Conservation (phyloP, 2,888 invertebrate genomes). For the Hydraecia micacea region DNA sequence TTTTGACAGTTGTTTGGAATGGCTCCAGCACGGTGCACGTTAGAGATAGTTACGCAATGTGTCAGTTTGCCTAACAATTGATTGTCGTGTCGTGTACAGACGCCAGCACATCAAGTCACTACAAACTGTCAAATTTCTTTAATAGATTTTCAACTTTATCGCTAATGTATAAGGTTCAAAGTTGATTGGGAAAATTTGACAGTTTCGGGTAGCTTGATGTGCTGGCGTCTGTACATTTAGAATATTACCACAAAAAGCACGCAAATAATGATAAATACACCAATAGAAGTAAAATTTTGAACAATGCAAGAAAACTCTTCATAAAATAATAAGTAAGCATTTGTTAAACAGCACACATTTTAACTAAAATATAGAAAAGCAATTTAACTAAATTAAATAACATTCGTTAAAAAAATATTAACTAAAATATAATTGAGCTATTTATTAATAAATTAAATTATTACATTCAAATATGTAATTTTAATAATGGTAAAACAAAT, state of each 20-base stretch:
- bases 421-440: slow-evolving; percentile 19
- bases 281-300: background rate
- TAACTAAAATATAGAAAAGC: background rate
- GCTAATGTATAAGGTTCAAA: too few relatives aligned
- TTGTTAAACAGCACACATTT: background rate
- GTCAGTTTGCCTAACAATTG: background rate
- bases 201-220: too few relatives aligned
- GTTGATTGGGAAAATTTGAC: too few relatives aligned
- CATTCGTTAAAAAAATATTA: background rate
- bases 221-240: slow-evolving; percentile 1
- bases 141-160: too few relatives aligned
- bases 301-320: background rate
- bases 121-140: too few relatives aligned
- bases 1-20: background rate
- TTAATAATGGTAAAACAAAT: background rate
- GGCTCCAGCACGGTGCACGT: background rate
- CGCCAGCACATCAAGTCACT: too few relatives aligned
- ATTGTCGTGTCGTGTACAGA: too few relatives aligned
- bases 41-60: background rate
- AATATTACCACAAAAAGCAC: background rate
- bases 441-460: background rate
- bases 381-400: background rate
- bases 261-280: background rate
- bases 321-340: background rate
- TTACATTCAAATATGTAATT: background rate